A percentile compares a stretch with the other conserved stretches of the same genome.
These are phyloP conservation scores for Hesperophylax magnus DNA, from an alignment of 1,140 invertebrate species.

Conservation along the genomic window DNA sequence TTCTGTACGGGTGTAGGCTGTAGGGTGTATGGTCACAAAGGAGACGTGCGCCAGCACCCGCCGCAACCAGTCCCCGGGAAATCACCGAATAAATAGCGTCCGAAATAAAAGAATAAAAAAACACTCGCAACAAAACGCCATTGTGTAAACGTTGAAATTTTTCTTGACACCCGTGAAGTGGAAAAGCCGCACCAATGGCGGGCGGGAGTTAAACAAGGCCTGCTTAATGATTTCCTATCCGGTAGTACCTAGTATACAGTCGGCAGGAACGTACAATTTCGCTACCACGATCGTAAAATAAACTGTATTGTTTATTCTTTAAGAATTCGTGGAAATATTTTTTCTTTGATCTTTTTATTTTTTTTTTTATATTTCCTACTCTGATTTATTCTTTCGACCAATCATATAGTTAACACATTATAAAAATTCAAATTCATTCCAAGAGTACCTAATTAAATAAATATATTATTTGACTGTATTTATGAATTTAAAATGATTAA, in stretches of 20 bases:
- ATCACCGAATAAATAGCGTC: constrained; percentile 29
- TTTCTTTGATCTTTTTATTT: too few species aligned
- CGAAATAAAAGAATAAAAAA: constrained; percentile 35
- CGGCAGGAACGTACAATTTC: neutral
- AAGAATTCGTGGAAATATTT: too few species aligned
- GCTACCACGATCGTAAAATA: neutral
- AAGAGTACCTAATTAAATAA: too few species aligned
- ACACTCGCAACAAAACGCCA: constrained; percentile 36
- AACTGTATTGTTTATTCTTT: too few species aligned
- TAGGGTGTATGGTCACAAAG: constrained; percentile 17
- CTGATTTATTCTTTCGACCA: too few species aligned
- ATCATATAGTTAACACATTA: too few species aligned
- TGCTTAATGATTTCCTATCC: neutral
- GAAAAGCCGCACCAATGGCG: constrained; percentile 7
- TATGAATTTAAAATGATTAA: too few species aligned
- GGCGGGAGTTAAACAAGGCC: neutral
- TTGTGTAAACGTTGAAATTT: constrained; percentile 41
- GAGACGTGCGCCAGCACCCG: constrained; percentile 22
- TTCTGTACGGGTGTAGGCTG: too few species aligned
- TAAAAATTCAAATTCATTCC: too few species aligned
- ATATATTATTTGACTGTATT: too few species aligned
- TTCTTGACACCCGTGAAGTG: constrained; percentile 41
- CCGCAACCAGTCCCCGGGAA: constrained; percentile 26
- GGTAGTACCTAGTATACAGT: neutral
- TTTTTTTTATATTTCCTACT: too few species aligned